These are phyloP conservation scores for Spheniscus humboldti DNA, from an alignment of 2,797 vertebrate genomes.

Conservation along the genomic window DNA sequence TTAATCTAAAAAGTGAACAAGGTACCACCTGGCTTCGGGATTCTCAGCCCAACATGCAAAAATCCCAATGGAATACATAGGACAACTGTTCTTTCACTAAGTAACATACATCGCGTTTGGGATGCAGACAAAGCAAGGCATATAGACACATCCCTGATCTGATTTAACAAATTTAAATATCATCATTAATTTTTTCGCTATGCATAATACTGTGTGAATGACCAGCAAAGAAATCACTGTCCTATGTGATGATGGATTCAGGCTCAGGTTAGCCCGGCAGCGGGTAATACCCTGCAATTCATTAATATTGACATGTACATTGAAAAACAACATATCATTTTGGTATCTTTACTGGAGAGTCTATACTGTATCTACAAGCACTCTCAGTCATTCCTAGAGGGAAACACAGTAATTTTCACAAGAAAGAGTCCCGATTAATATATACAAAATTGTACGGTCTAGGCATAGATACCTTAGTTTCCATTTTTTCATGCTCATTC, in stretches of 20 bases:
- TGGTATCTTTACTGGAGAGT: neutral
- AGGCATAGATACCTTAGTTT: slow-evolving; percentile 72
- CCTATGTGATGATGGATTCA: neutral
- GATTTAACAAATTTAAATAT: neutral
- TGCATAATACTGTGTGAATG: neutral
- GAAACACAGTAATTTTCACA: neutral
- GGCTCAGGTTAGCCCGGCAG: neutral
- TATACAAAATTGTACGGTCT: neutral
- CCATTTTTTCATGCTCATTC: slow-evolving; percentile 78
- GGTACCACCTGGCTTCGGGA: neutral
- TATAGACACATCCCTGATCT: neutral
- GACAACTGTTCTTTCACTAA: neutral
- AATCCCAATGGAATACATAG: neutral
- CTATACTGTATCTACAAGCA: neutral
- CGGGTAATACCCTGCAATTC: neutral
- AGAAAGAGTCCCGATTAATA: neutral
- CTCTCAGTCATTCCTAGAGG: neutral
- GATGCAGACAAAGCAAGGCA: neutral
- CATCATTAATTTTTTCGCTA: neutral
- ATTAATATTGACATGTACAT: neutral
- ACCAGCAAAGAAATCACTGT: neutral
- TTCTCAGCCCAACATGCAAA: neutral
- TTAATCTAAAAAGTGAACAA: neutral
- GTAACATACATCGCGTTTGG: neutral
- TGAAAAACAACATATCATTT: neutral